Base-by-base conservation (phyloP, 92 coral and sea anemone genomes). In the Virgularia gustaviana region DNA sequence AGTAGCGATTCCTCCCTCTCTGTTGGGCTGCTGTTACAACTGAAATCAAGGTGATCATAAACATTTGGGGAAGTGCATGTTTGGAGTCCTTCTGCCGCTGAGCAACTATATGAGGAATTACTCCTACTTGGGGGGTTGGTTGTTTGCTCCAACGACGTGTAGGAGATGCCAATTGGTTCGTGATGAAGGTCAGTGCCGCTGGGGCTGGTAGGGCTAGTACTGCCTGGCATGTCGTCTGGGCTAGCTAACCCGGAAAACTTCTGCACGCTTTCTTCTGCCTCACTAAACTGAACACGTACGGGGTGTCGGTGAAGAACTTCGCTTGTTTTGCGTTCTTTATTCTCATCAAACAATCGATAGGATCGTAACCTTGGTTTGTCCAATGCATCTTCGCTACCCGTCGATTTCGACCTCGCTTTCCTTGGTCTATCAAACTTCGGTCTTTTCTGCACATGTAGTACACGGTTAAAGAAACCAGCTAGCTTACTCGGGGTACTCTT, bases 401-500 rank as follows among this genome's bases (percentile, higher is more conserved):
- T 51, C n/a, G n/a, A n/a, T 68, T 68, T 68, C 36, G 75, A 68
- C 11, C 60, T 45, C 30, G 18, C 9, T 51, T 68, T 68, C 29
- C 23, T 49, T 16, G 44, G 45, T 16, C 60, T 30, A 49, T 68
- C 75, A 22, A 68, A 68, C 25, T 49, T 68, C 25, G 47, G 75
- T 68, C 51, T 68, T 61, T 51, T 73, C n/a, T 82, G 86, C 16
- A 81, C 63, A 11, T 89, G 96, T 12, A 94, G 62, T 15, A 89
- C 88, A 9, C 87, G 82, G 71, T 83, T 88, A 71, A 94, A 94
- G 75, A 94, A 94, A 23, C 87, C 82, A 67, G 78, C 90, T 57
- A 94, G 41, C 73, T 87, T 94, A 45, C 94, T 82, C 28, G 99
- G 99, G 12, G 96, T 94, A 44, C 73, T 85, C 56, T 85, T 89